Conservation (phyloP, 92 coral and sea anemone genomes). For the Phenganax stokvisi region DNA sequence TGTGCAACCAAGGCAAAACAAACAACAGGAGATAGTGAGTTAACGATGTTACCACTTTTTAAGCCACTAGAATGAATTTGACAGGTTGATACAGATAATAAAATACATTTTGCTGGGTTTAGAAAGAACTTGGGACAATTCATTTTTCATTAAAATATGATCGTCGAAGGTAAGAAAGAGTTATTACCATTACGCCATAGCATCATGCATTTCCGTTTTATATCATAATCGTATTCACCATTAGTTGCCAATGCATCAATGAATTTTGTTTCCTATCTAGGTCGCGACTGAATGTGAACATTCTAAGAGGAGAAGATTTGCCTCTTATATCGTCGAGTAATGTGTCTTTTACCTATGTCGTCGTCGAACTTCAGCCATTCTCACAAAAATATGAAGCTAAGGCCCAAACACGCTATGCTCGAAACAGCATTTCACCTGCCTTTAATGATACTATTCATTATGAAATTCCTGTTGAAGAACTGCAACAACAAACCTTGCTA, state of each 20-base stretch:
- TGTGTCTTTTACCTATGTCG: constrained; percentile 37
- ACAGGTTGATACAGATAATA: not conserved
- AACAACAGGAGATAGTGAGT: constrained; percentile 26
- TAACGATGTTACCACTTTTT: not conserved
- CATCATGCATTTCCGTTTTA: not conserved
- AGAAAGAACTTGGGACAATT: constrained; percentile 35
- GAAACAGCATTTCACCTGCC: constrained; percentile 26
- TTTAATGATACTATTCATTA: constrained; percentile 32
- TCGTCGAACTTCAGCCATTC: constrained; percentile 34
- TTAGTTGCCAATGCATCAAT: not conserved
- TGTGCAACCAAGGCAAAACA: constrained; percentile 21
- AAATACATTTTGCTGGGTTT: not conserved
- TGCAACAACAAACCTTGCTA: constrained; percentile 7
- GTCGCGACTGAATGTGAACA: constrained; percentile 27
- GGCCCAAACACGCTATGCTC: constrained; percentile 38
- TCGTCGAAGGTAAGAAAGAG: not conserved
- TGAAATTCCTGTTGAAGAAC: constrained; percentile 21
- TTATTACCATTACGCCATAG: not conserved
- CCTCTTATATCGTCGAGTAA: constrained; percentile 35
- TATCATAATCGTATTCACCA: not conserved
- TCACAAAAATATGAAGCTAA: constrained; percentile 38
- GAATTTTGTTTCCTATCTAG: not conserved
- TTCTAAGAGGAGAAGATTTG: constrained; percentile 35
- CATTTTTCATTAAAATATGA: constrained; percentile 24
- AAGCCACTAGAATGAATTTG: not conserved